Evolutionary conservation across 2,797 vertebrate species (phyloP), one percentile per base, ranked within the genome.

Genomic region (Lithobates sylvaticus): DNA sequence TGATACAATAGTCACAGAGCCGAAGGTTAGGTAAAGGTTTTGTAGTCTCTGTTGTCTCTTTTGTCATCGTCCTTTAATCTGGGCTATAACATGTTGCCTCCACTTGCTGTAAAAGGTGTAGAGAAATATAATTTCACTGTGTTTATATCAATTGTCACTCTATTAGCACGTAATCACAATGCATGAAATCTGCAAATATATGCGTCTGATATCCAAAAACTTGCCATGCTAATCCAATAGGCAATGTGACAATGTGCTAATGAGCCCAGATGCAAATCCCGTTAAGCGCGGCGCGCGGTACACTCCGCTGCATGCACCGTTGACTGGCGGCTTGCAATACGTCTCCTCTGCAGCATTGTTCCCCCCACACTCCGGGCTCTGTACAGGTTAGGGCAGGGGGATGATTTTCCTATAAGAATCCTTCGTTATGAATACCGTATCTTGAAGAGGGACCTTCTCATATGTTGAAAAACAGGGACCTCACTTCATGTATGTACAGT

Each of bases 101-200:
- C 54, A 61, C 54, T 61, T 23, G 50, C 54, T 71, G 18, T 26
- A 3, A 72, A 74, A 23, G 42, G 67, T 64, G 68, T 73, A 27
- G 12, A 13, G 26, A 65, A 65, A 23, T 54, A 32, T 5, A 23
- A 74, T 18, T 44, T 75, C 36, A 50, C 58, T 26, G 36, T 34
- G 69, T 68, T 78, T 84, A 61, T 61, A 73, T 80, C 39, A 50
- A 34, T 50, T 50, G 54, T 18, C 77, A 68, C 29, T 58, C 71
- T 81, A 80, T 72, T 81, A 76, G 23, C 61, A 58, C 77, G 27
- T 76, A 71, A 75, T 75, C 21, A 50, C 77, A 54, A 23, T 42
- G 75, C 29, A 77, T 21, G 39, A 65, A 54, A 68, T 26, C 54
- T 27, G 61, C 23, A 58, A 69, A 71, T 78, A 65, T 65, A 84